Base-by-base conservation (phyloP, 2,888 invertebrate species). In the Drosophila gaucha region DNA sequence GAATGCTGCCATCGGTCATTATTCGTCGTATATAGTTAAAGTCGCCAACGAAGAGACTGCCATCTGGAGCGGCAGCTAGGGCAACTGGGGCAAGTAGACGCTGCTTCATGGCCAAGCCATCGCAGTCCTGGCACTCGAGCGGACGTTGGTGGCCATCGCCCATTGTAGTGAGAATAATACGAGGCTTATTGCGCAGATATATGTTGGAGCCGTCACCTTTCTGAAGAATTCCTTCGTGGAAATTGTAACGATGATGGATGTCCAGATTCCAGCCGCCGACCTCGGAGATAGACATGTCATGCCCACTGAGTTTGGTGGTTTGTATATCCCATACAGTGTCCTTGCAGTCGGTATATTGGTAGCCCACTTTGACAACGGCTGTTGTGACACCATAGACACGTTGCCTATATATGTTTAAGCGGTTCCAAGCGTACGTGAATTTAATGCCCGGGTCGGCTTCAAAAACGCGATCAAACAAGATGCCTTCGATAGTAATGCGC, bases 221-320 rank as follows among this genome's bases (percentile, higher is more conserved):
- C 92, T 99, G 98, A 0, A 99, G 93, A 67, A 99, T 98, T 28
- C 98, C 99, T 93, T 99, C 98, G 89, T 99, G 98, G 94, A 97
- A 98, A 91, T 99, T 99, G 91, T 99, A 98, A 80, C 98, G 94
- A 90, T 99, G 99, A 92, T 99, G 99, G 72, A 99, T 97, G 91
- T 99, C 98, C 78, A 99, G 93, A 91, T 99, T 98, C 99, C 99
- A 99, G 12, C 98, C 98, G 0, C 98, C 99, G 35, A 98, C 97
- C 92, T 98, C 98, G 0, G 98, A 98, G 47, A 98, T 98, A 65
- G 97, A 97, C 96, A 99, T 97, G 89, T 98, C 98, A 89, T 97
- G 98, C 0, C 99, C 99, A 85, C 97, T 97, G 43, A 99, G 92
- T 80, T 97, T 98, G 0, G 98, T 98, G 1, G 98, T 97, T 90